Percentiles rank a stretch among this genome's conserved stretches.
Evolutionary conservation across 2,113 vertebrate species (phyloP).

Genomic region (Eclectus roratus): DNA sequence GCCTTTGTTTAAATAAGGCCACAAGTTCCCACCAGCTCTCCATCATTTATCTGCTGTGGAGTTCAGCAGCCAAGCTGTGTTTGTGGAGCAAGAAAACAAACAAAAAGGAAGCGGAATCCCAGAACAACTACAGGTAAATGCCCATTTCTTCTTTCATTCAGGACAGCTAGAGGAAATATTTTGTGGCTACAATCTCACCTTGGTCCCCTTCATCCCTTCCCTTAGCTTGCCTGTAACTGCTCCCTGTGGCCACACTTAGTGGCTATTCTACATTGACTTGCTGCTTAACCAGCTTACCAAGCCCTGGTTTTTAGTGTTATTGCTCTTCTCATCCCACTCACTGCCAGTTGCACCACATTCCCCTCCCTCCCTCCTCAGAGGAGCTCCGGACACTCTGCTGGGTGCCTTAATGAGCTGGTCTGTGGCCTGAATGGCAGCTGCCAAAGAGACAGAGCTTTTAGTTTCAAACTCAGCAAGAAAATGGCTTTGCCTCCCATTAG

Average conservation of each 20-base stretch:
- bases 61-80: not conserved
- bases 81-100: not conserved
- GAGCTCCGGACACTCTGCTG: not conserved
- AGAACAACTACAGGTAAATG: not conserved
- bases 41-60: slow-evolving; percentile 4
- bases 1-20: slow-evolving; percentile 34
- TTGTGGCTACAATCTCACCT: not conserved
- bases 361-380: not conserved
- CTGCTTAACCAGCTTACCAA: not conserved
- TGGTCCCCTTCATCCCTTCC: not conserved
- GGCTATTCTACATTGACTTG: not conserved
- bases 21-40: not conserved
- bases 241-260: not conserved
- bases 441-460: slow-evolving; percentile 18
- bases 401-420: slow-evolving; percentile 56
- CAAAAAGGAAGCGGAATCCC: not conserved
- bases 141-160: not conserved
- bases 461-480: slow-evolving; percentile 42
- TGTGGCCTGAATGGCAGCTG: slow-evolving; percentile 50
- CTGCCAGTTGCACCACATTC: not conserved
- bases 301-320: not conserved
- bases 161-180: not conserved
- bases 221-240: not conserved
- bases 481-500: slow-evolving; percentile 19
- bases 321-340: not conserved